Conservation (phyloP, 2,797 vertebrate species). For the Hyperoplus immaculatus region DNA sequence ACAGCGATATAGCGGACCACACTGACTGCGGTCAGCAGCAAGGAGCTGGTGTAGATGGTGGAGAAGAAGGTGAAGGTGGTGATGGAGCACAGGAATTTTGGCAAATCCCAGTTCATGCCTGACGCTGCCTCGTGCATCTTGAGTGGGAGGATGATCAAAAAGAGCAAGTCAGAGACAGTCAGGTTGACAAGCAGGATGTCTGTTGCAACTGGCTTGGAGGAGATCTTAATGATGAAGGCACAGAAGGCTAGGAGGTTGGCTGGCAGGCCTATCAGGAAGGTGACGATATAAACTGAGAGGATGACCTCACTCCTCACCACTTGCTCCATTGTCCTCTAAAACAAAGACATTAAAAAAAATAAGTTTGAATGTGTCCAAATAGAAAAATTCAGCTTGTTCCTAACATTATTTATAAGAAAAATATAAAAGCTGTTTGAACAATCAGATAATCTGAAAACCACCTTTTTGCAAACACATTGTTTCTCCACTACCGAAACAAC, state of each 20-base stretch:
- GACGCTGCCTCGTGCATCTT: constrained; percentile 84
- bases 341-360: constrained; percentile 8
- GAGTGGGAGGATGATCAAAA: constrained; percentile 86
- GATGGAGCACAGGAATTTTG: constrained; percentile 79
- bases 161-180: constrained; percentile 86
- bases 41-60: constrained; percentile 89
- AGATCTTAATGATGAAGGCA: constrained; percentile 81
- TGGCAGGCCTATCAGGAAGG: constrained; percentile 86
- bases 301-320: constrained; percentile 50
- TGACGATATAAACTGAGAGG: constrained; percentile 80
- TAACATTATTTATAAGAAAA: neutral
- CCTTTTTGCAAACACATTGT: neutral
- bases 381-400: neutral
- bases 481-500: neutral
- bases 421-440: neutral
- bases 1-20: constrained; percentile 86
- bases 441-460: neutral
- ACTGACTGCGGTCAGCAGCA: constrained; percentile 88
- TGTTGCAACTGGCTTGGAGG: constrained; percentile 66
- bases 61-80: constrained; percentile 85
- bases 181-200: constrained; percentile 88
- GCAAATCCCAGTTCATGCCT: constrained; percentile 77
- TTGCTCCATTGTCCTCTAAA: constrained; percentile 11
- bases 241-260: constrained; percentile 85
- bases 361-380: neutral